Percentiles rank a stretch among this genome's conserved stretches.
These are phyloP conservation scores for Tribolium madens DNA, from an alignment of 1,140 invertebrate genomes.

Conservation along the genomic window DNA sequence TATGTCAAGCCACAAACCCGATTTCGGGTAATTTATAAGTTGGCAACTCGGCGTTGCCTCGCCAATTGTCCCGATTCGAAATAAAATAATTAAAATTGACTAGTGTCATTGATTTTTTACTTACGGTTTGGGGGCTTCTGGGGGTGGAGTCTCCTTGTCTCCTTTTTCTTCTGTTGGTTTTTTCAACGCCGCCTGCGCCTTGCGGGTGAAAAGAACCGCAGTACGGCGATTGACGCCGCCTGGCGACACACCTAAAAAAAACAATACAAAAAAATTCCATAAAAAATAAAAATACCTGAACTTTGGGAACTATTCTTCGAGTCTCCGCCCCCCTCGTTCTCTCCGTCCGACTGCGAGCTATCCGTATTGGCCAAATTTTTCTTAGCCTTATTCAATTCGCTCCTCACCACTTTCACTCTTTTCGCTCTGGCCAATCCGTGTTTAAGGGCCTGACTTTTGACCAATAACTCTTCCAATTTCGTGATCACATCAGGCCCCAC, in stretches of 20 bases:
- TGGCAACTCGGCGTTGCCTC: background rate
- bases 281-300: too few relatives aligned
- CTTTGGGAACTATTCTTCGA: constrained; percentile 58
- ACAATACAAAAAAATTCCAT: too few relatives aligned
- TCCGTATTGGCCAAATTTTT: constrained; percentile 54
- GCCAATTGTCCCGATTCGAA: too few relatives aligned
- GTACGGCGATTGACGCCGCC: constrained; percentile 83
- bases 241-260: constrained; percentile 60
- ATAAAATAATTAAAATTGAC: background rate
- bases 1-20: background rate
- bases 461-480: constrained; percentile 69
- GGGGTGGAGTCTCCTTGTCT: constrained; percentile 46
- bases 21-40: constrained; percentile 1
- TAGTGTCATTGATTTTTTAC: background rate
- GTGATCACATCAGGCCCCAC: constrained; percentile 66
- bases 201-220: constrained; percentile 85
- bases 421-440: constrained; percentile 69
- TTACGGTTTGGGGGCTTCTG: too few relatives aligned
- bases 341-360: constrained; percentile 65
- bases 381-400: constrained; percentile 65
- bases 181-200: constrained; percentile 71
- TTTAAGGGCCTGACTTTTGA: constrained; percentile 69
- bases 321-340: constrained; percentile 53
- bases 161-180: constrained; percentile 59
- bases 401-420: constrained; percentile 68